Percentiles rank a stretch among this genome's conserved stretches.
phyloP scores from a whole-genome alignment of 2,888 invertebrate species.

The Arenicola marina region DNA sequence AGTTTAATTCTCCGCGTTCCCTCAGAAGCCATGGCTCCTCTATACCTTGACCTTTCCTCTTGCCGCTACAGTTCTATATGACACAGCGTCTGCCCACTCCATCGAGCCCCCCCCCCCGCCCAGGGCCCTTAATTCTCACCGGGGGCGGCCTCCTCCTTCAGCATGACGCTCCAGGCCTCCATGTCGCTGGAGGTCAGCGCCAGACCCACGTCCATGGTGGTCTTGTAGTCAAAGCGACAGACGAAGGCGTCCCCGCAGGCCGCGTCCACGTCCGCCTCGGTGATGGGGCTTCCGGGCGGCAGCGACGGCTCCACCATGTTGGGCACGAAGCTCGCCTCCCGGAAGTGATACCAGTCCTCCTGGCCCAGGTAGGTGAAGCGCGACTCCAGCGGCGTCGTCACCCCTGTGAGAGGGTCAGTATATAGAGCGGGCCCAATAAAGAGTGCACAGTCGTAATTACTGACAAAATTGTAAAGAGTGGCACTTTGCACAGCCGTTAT shows the following conservation, averaged over 20 bases:
- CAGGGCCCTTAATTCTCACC: neutral
- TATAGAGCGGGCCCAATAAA: too few relatives aligned
- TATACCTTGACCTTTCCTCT: too few relatives aligned
- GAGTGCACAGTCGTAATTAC: too few relatives aligned
- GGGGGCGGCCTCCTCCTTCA: slow-evolving; percentile 7
- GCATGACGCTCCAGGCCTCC: slow-evolving; percentile 8
- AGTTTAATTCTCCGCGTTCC: too few relatives aligned
- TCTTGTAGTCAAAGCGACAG: slow-evolving; percentile 25
- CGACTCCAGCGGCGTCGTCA: neutral
- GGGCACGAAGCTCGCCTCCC: slow-evolving; percentile 14
- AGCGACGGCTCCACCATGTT: slow-evolving; percentile 12
- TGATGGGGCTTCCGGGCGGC: neutral
- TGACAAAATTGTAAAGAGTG: too few relatives aligned
- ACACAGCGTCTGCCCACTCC: too few relatives aligned
- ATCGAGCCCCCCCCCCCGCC: too few relatives aligned
- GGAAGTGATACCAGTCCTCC: slow-evolving; percentile 1
- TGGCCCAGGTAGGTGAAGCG: slow-evolving; percentile 12
- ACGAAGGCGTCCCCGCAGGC: slow-evolving; percentile 9
- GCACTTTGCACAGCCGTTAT: too few relatives aligned
- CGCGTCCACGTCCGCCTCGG: slow-evolving; percentile 7
- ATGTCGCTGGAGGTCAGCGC: slow-evolving; percentile 1
- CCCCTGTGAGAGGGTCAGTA: too few relatives aligned
- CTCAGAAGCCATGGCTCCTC: too few relatives aligned
- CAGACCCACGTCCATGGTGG: slow-evolving; percentile 6
- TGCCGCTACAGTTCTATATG: too few relatives aligned